Evolutionary conservation across 2,113 vertebrate genomes (phyloP).

Genomic region (Limanda limanda): DNA sequence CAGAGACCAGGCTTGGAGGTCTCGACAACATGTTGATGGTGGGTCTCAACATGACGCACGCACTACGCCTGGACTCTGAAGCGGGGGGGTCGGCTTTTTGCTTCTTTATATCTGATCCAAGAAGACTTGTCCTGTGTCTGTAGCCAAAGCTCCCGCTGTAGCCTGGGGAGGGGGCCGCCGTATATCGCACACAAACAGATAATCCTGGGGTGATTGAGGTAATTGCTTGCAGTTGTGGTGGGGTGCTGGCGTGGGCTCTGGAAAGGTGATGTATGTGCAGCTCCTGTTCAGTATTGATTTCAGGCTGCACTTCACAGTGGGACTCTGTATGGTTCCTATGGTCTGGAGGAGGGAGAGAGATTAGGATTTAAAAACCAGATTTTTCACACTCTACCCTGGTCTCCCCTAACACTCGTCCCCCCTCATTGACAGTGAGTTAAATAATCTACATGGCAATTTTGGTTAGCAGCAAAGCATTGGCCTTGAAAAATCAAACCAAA

Average conservation of each 20-base stretch:
- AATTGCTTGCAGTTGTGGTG: conserved; percentile 79
- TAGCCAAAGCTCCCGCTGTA: conserved; percentile 44
- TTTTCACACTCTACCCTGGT: conserved; percentile 40
- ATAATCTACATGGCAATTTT: conserved; percentile 66
- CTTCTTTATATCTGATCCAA: conserved; percentile 48
- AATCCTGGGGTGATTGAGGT: conserved; percentile 70
- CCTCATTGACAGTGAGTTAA: conserved; percentile 46
- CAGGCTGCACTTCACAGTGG: conserved; percentile 37
- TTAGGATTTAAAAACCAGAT: conserved; percentile 48
- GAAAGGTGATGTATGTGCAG: conserved; percentile 64
- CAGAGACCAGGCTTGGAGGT: conserved; percentile 23
- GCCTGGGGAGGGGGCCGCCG: conserved; percentile 48
- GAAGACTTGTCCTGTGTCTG: conserved; percentile 45
- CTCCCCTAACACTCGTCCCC: not conserved
- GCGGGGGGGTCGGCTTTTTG: conserved; percentile 25
- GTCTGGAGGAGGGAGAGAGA: conserved; percentile 20
- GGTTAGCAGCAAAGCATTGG: conserved; percentile 57
- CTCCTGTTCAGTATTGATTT: conserved; percentile 70
- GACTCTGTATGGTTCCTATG: conserved; percentile 28
- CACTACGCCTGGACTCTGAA: conserved; percentile 33
- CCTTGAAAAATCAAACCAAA: conserved; percentile 70
- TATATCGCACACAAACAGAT: conserved; percentile 65
- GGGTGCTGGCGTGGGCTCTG: conserved; percentile 50
- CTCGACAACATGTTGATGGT: conserved; percentile 45
- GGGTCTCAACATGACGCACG: conserved; percentile 33